phyloP scores from a whole-genome alignment of 2,797 vertebrate genomes.

The Anas bahamensis region DNA sequence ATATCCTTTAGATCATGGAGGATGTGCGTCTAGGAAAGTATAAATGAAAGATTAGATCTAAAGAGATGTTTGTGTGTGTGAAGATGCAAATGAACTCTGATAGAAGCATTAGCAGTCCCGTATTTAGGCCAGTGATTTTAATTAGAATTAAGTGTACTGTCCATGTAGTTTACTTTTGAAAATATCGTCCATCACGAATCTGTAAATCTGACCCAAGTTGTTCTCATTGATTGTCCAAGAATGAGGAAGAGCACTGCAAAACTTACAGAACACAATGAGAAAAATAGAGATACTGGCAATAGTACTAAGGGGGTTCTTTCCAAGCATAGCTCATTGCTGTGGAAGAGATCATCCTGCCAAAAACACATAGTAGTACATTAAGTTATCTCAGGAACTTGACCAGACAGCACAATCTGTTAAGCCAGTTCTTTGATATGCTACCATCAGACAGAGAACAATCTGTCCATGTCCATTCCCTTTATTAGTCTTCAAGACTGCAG shows the following conservation, averaged over 20 bases:
- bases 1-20: neutral
- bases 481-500: neutral
- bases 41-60: constrained; percentile 20
- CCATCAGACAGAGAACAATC: neutral
- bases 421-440: neutral
- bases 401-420: constrained; percentile 31
- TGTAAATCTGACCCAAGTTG: neutral
- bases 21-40: neutral
- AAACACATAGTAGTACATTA: neutral
- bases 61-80: neutral
- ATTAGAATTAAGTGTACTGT: constrained; percentile 12
- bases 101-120: neutral
- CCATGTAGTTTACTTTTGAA: neutral
- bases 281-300: neutral
- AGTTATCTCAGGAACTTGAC: constrained; percentile 14
- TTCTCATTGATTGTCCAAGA: neutral
- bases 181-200: neutral
- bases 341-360: neutral
- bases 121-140: constrained; percentile 7
- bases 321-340: neutral
- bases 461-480: neutral
- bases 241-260: neutral
- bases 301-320: neutral
- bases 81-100: constrained; percentile 8
- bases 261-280: neutral